Conservation (phyloP, 2,888 invertebrate species). For the Baronia brevicornis region DNA sequence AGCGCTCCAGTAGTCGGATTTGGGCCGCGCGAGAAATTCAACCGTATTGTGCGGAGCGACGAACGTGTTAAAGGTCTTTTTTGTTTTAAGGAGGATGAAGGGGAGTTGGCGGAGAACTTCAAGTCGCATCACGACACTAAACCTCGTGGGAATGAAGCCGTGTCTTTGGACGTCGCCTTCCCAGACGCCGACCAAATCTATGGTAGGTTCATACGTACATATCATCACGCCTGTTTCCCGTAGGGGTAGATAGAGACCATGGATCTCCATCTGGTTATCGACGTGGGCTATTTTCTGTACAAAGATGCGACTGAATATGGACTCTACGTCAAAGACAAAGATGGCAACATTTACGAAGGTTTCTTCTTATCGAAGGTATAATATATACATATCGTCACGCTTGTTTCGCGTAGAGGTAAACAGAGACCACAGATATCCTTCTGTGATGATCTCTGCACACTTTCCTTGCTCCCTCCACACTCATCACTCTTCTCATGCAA, state of each 20-base stretch:
- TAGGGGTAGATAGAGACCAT: no score
- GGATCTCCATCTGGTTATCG: no score
- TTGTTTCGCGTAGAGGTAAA: no score
- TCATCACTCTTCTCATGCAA: no score
- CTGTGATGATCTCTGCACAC: no score
- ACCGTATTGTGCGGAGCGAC: not conserved
- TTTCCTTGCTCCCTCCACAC: no score
- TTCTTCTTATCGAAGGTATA: no score
- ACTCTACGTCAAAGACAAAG: conserved; percentile 92
- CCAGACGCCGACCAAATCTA: conserved; percentile 93
- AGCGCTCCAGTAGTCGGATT: no score
- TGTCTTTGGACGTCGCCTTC: conserved; percentile 95
- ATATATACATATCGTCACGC: no score
- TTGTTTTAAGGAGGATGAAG: conserved; percentile 66
- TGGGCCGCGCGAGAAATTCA: not conserved
- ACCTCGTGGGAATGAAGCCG: conserved; percentile 94
- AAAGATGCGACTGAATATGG: conserved; percentile 89
- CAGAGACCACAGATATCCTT: no score
- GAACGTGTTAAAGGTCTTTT: not conserved
- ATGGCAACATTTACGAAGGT: conserved; percentile 96
- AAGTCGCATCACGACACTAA: conserved; percentile 96
- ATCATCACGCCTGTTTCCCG: no score
- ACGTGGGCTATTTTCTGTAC: conserved; percentile 6
- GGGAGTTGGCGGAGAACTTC: conserved; percentile 96
- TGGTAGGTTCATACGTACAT: conserved; percentile 74